Conservation (phyloP, 1,140 invertebrate species). For the Aphelenchoides fujianensis region DNA sequence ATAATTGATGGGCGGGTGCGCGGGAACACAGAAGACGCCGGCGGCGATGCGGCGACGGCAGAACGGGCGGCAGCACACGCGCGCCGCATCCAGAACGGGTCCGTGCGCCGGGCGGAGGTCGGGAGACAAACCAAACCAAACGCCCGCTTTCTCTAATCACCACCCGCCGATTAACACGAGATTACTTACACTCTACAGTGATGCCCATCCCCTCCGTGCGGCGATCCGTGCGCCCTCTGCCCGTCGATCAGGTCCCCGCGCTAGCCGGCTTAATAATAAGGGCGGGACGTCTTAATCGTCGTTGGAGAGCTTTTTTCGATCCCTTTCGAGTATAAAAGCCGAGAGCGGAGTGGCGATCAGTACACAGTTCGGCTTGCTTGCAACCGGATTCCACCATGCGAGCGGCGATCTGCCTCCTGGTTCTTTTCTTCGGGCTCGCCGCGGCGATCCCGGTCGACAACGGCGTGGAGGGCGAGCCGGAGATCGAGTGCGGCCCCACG, state of each 20-base stretch:
- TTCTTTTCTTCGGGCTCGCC: background rate
- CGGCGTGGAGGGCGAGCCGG: constrained; percentile 46
- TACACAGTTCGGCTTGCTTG: constrained; percentile 6
- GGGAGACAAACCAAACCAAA: background rate
- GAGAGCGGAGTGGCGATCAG: background rate
- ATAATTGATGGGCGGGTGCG: too few species aligned
- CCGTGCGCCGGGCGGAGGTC: background rate
- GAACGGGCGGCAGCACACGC: background rate
- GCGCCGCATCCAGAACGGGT: background rate
- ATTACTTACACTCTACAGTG: constrained; percentile 8
- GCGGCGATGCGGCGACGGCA: background rate
- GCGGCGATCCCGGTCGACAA: constrained; percentile 45
- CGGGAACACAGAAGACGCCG: background rate
- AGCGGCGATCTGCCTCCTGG: background rate
- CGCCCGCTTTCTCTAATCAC: background rate
- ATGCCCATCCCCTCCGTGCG: background rate
- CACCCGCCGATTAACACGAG: background rate
- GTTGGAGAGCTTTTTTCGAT: background rate
- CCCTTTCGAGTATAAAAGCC: background rate
- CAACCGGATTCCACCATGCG: constrained; percentile 2
- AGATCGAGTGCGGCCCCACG: constrained; percentile 51
- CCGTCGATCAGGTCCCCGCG: background rate
- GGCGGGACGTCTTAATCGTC: background rate
- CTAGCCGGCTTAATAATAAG: constrained; percentile 15
- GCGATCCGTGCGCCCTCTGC: too few species aligned